Evolutionary conservation across 2,888 invertebrate species (phyloP).

Genomic region (Ectemnius cavifrons): DNA sequence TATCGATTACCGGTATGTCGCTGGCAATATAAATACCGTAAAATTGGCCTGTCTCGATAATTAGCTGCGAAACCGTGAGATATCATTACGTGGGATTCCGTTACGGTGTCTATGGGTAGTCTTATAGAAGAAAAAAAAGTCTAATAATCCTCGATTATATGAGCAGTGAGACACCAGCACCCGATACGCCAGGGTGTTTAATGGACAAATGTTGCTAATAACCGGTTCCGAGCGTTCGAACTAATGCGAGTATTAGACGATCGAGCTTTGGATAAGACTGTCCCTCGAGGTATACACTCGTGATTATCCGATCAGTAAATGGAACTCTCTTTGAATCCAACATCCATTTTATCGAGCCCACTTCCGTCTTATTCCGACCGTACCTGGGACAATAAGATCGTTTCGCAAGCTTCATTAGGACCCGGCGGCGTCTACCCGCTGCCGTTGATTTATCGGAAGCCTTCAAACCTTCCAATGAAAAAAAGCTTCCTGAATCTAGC

Average conservation of each 20-base stretch:
- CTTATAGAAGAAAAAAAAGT: slow-evolving; percentile 45
- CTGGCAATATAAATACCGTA: slow-evolving; percentile 20
- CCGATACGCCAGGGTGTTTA: slow-evolving; percentile 52
- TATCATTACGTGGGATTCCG: slow-evolving; percentile 44
- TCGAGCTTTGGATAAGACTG: slow-evolving; percentile 55
- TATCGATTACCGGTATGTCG: slow-evolving; percentile 22
- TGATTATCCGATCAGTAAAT: slow-evolving; percentile 52
- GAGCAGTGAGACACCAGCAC: slow-evolving; percentile 43
- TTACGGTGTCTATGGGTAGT: slow-evolving; percentile 49
- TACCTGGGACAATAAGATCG: slow-evolving; percentile 41
- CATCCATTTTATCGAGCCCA: slow-evolving; percentile 51
- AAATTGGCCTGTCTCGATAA: slow-evolving; percentile 42
- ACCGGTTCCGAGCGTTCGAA: slow-evolving; percentile 63
- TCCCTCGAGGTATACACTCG: slow-evolving; percentile 43
- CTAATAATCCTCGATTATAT: slow-evolving; percentile 54
- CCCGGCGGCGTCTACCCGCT: background rate
- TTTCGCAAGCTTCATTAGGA: slow-evolving; percentile 49
- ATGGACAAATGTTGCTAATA: slow-evolving; percentile 64
- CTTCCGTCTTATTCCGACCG: slow-evolving; percentile 52
- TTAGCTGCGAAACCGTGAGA: slow-evolving; percentile 29
- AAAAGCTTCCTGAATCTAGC: slow-evolving; percentile 7
- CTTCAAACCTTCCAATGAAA: slow-evolving; percentile 8
- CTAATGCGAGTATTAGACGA: slow-evolving; percentile 63
- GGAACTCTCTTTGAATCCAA: slow-evolving; percentile 54
- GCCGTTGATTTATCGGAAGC: slow-evolving; percentile 43